phyloP scores from a whole-genome alignment of 2,888 invertebrate species.

The Sepioteuthis lessoniana region DNA sequence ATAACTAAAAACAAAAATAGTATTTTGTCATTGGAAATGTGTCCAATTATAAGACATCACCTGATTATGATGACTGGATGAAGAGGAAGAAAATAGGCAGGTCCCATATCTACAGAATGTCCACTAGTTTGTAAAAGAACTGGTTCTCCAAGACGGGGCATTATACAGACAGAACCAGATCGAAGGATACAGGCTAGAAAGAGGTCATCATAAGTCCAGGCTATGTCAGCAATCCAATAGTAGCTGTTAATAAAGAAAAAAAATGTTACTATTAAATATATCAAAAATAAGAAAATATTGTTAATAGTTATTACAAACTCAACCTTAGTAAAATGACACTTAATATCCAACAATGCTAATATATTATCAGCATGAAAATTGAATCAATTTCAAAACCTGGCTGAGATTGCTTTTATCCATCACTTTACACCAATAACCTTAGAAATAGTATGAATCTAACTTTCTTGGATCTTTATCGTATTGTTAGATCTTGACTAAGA shows the following conservation, averaged over 20 bases:
- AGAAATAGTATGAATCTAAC: no score
- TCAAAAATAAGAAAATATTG: not conserved
- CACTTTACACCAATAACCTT: no score
- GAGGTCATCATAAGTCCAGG: slow-evolving; percentile 71
- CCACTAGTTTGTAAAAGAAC: slow-evolving; percentile 67
- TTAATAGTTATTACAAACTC: no score
- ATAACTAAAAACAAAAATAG: no score
- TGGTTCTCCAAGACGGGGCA: slow-evolving; percentile 72
- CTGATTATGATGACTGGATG: slow-evolving; percentile 69
- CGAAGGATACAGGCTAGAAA: slow-evolving; percentile 69
- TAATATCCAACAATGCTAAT: no score
- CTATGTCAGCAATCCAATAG: slow-evolving; percentile 70
- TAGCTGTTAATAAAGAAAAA: slow-evolving; percentile 58
- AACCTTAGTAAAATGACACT: no score
- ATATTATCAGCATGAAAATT: no score
- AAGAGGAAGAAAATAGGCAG: slow-evolving; percentile 70
- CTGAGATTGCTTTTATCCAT: no score
- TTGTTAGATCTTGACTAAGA: no score
- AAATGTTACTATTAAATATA: not conserved
- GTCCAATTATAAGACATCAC: slow-evolving; percentile 54
- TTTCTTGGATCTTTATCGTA: no score
- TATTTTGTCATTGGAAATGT: no score
- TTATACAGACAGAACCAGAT: slow-evolving; percentile 70
- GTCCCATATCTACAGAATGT: slow-evolving; percentile 70
- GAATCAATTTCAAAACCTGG: no score